Evolutionary conservation across 2,888 invertebrate species (phyloP), one percentile per base, ranked within the genome.

Genomic region (Tiliacea aurago): DNA sequence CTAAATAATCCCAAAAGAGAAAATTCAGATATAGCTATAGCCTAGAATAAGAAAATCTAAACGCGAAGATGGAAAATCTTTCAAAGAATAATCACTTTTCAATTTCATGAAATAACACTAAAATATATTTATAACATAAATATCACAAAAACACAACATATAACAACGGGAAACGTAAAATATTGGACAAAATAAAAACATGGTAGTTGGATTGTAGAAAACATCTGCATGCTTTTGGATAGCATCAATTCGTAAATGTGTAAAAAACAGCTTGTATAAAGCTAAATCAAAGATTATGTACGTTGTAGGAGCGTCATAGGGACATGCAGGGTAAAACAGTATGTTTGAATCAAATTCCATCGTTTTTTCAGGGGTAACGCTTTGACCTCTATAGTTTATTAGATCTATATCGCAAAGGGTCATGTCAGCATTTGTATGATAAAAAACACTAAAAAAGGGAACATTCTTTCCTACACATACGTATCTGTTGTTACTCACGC

Each of bases 401-500:
- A 88, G 84, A 65, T 76, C 81, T 83, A 72, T 88, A 87, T 86
- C 83, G 76, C 78, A 73, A 72, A 71, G 83, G 86, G 88, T 84
- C 85, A 81, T 83, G 84, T 86, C 86, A 85, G 84, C 84, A 86
- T 86, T 87, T 86, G 81, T 76, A 84, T 86, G 76, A 86, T 78
- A 87, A 88, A 90, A 89, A 92, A 90, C 90, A 91, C 93, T 94
- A 93, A 90, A 90, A 81, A 92, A 90, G 94, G 94, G 90, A 85
- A 91, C 93, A 94, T 93, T 93, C 91, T 89, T 87, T 91, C 88
- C 89, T 89, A 90, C 90, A 93, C 93, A 93, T 94, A 95, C 94
- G 89, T 92, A 90, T 91, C 86, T 88, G 84, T 80, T 88, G 90
- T 91, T 92, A 96, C 96, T 96, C 95, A 96, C 96, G 96, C 96